Conservation (phyloP, 2,113 vertebrate genomes). For the Malurus alboscapulatus region DNA sequence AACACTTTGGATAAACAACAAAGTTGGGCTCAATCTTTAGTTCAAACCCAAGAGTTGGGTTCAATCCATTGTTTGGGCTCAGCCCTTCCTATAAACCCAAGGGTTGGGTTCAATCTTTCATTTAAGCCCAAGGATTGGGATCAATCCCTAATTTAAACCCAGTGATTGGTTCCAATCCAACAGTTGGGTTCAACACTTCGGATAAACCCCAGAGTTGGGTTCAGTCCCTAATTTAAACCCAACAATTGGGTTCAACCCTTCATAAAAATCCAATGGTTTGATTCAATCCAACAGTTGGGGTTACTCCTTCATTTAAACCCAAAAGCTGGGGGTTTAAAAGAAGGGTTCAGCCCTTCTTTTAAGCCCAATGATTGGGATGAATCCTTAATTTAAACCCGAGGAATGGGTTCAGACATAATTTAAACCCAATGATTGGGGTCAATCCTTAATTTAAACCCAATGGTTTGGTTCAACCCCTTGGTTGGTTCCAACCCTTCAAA, state of each 20-base stretch:
- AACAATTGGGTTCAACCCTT: rapidly evolving
- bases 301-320: background rate
- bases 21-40: background rate
- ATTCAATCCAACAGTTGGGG: rapidly evolving
- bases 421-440: rapidly evolving
- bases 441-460: rapidly evolving
- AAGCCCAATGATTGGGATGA: background rate
- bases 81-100: no score
- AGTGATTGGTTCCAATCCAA: no score
- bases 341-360: background rate
- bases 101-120: rapidly evolving
- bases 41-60: background rate
- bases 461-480: rapidly evolving
- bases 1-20: background rate
- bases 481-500: background rate
- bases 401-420: background rate
- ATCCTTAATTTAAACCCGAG: background rate
- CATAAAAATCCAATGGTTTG: rapidly evolving
- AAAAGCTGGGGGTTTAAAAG: background rate
- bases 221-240: background rate
- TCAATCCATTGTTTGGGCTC: no score
- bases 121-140: background rate
- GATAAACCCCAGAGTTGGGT: background rate
- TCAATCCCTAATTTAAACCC: rapidly evolving
- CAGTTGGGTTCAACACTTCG: background rate